These are phyloP conservation scores for Forbesichthys agassizii DNA, from an alignment of 2,113 vertebrate species.

Conservation along the genomic window DNA sequence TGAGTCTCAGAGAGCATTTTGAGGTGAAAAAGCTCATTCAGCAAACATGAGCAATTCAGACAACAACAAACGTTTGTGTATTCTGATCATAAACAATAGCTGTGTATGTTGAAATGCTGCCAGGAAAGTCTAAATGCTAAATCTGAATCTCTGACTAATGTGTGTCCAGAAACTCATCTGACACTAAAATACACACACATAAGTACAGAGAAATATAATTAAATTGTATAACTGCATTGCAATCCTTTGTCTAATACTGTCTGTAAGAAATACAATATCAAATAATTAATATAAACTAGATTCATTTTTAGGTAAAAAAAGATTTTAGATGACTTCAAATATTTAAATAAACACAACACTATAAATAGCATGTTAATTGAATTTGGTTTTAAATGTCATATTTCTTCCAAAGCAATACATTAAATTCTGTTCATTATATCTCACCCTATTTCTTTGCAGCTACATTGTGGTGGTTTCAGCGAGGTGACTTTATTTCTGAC, in stretches of 20 bases:
- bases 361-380: background rate
- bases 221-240: no score
- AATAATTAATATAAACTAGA: no score
- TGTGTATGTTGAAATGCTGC: constrained; percentile 52
- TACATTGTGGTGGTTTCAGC: constrained; percentile 12
- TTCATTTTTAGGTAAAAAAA: no score
- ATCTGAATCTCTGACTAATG: constrained; percentile 43
- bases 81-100: constrained; percentile 24
- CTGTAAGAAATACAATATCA: no score
- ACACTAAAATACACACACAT: background rate
- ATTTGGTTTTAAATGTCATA: constrained; percentile 34
- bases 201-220: background rate
- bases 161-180: constrained; percentile 19
- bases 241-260: no score
- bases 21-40: background rate
- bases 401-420: constrained; percentile 33
- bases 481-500: constrained; percentile 25
- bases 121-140: constrained; percentile 67
- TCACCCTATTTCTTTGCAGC: constrained; percentile 19
- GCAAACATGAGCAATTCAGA: constrained; percentile 13
- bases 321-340: no score
- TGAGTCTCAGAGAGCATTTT: constrained; percentile 23
- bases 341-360: no score
- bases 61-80: constrained; percentile 25
- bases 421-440: constrained; percentile 21